Conservation (phyloP, 1,140 invertebrate genomes). For the Aphaenogaster floridana region DNA sequence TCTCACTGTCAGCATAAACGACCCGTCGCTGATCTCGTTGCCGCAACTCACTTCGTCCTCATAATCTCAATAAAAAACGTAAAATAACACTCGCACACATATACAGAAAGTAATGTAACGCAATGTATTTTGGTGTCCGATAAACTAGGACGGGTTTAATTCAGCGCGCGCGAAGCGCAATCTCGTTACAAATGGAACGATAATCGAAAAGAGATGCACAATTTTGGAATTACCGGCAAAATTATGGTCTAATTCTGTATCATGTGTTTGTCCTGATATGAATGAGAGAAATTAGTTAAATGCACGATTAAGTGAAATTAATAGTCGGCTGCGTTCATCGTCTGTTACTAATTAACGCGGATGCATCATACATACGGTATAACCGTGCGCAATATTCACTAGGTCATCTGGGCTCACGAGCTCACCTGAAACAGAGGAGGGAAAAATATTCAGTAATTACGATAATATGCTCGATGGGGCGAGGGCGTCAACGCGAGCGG, state of each 20-base stretch:
- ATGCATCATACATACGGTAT: conserved; percentile 40
- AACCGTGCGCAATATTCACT: conserved; percentile 7
- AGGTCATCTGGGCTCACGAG: conserved; percentile 22
- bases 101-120: background rate
- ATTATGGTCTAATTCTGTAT: conserved; percentile 29
- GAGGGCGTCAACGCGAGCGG: conserved; percentile 29
- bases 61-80: background rate
- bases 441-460: conserved; percentile 64
- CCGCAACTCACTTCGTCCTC: background rate
- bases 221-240: conserved; percentile 13
- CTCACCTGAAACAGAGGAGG: conserved; percentile 81
- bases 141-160: background rate
- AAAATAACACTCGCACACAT: background rate
- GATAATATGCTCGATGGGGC: conserved; percentile 8
- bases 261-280: background rate
- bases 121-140: background rate
- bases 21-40: background rate
- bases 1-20: conserved; percentile 4
- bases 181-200: conserved; percentile 7
- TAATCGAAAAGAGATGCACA: conserved; percentile 2
- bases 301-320: conserved; percentile 31
- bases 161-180: background rate
- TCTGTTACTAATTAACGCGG: conserved; percentile 49
- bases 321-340: conserved; percentile 22
- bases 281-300: conserved; percentile 47